Percentiles rank a stretch among this genome's conserved stretches.
Conservation (phyloP, 2,113 vertebrate species). For the Gymnobelideus leadbeateri region DNA sequence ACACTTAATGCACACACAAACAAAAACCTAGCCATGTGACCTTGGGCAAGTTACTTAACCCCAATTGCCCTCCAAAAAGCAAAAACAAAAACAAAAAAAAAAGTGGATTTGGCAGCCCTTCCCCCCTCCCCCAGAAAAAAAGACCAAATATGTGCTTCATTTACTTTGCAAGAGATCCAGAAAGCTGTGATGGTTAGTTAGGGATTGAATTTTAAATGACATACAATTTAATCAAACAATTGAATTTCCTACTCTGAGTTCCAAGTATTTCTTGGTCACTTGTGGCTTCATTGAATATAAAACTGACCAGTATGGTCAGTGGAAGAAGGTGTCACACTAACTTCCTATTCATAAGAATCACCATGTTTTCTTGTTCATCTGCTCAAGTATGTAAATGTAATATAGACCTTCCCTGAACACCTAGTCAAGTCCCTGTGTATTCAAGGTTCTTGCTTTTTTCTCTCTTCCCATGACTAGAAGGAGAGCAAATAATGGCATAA, state of each 20-base stretch:
- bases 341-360: not conserved
- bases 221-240: conserved; percentile 26
- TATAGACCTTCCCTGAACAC: not conserved
- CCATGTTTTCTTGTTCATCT: not conserved
- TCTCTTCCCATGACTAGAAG: not conserved
- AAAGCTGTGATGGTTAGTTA: conserved; percentile 27
- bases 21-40: too few relatives aligned
- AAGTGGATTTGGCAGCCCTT: not conserved
- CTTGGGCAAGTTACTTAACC: too few relatives aligned
- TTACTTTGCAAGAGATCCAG: conserved; percentile 37
- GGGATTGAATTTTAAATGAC: conserved; percentile 41
- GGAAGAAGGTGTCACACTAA: not conserved
- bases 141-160: not conserved
- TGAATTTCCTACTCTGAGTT: not conserved
- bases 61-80: too few relatives aligned
- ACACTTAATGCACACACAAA: too few relatives aligned
- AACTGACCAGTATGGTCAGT: rapidly evolving
- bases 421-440: not conserved
- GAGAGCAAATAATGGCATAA: not conserved
- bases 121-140: not conserved
- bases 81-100: too few relatives aligned
- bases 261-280: not conserved
- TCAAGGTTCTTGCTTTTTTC: not conserved
- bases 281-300: not conserved
- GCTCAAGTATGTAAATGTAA: not conserved